Base-by-base conservation (phyloP, 2,113 vertebrate species). In the Isichthys henryi region DNA sequence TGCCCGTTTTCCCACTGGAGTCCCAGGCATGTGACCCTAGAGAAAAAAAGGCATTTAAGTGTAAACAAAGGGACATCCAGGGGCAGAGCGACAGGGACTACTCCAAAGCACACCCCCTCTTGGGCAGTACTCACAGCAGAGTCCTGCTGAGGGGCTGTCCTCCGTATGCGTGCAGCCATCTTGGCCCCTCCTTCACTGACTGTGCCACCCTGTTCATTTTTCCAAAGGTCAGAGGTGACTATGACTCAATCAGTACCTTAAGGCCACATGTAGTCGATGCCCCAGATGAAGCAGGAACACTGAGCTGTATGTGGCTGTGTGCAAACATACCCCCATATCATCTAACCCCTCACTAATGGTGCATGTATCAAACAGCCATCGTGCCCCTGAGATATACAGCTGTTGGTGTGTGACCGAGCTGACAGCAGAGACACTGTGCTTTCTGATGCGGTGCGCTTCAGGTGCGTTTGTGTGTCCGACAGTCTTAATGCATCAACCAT, bases 21-120 rank as follows among this genome's bases (percentile, higher is more conserved):
- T 90, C 43, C 94, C 95, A 89, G 95, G 95, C 94, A 95, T 93
- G 88, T 91, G 92, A 0, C 43, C 92, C 95, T 96, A 66, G 4
- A 90, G 56, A 66, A 35, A 62, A 87, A 88, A 58, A 88, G 6
- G 35, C 35, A 62, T 45, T 66, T 23, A 27, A 58, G 19, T 35
- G 5, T 31, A 53, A 50, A 80, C 11, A 80, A 80, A 43, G 4
- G 35, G 5, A 80, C 74, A 80, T 15, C 31, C 35, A 80, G 62
- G 62, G 3, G 62, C n/a, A 70, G 62, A 43, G 35, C 39, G 50
- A 86, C 23, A 31, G 17, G 49, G 10, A 56, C 48, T 7, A 7
- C 53, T 56, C 49, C n/a, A 84, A 45, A 84, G 82, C 21, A n/a
- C 19, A 46, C 19, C 8, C 39, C 8, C 3, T 84, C 43, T 23